Evolutionary conservation across 2,888 invertebrate species (phyloP), one percentile per base, ranked within the genome.

Genomic region (Himalopsyche tibetana): DNA sequence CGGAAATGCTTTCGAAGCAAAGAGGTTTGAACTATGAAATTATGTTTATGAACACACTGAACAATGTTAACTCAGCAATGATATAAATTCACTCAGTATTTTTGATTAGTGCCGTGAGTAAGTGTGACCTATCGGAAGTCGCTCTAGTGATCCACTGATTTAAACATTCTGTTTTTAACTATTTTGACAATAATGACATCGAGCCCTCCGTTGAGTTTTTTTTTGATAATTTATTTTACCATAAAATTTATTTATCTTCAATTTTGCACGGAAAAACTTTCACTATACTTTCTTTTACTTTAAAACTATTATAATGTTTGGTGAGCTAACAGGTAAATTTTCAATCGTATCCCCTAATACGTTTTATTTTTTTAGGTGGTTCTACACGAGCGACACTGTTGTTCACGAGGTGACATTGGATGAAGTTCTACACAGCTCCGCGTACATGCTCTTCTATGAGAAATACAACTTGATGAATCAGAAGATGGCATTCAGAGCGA

Each of bases 401-500:
- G 98, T 99, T 12, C 95, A 96, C 89, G 96, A 96, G 91, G 97
- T 97, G 51, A 94, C 96, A 0, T 94, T 97, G 81, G 94, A 95
- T 82, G 96, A 97, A 91, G 99, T 98, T 84, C 93, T 98, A 28
- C 95, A 95, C 89, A 96, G 97, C 89, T 95, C 96, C 85, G 98
- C 98, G 19, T 99, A 99, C 93, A 95, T 99, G 95, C 93, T 99
- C 88, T 98, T 98, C 93, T 99, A 99, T 92, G 98, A 99, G 91
- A 92, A 94, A 81, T 90, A 91, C 87, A 90, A 89, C 86, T 89
- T 89, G 40, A 89, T 69, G 19, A 84, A 83, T n/a, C 85, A 86
- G 42, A 88, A 88, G 51, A 56, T 82, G 36, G 19, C 28, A 19
- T 40, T 55, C 38, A 81, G 86, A 82, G 28, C 84, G 12, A 82